phyloP scores from a whole-genome alignment of 1,140 invertebrate species.

The Octopus sinensis region DNA sequence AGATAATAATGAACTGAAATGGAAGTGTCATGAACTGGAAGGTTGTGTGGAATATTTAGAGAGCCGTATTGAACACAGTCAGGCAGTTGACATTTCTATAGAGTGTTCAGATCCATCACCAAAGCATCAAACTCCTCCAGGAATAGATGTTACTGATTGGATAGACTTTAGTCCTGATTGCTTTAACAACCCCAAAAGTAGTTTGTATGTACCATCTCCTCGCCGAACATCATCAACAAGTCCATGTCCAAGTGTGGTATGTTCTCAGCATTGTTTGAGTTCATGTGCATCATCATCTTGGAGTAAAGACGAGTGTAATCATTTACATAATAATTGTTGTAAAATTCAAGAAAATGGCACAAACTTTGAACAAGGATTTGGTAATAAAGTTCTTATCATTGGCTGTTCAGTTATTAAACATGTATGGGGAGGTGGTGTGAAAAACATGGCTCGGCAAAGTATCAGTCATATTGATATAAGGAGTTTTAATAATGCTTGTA shows the following conservation, averaged over 20 bases:
- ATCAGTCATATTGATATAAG: neutral
- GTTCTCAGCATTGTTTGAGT: neutral
- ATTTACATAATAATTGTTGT: neutral
- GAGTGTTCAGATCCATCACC: neutral
- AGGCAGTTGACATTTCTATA: neutral
- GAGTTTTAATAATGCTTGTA: neutral
- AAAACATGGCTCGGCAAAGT: neutral
- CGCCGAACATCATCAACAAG: neutral
- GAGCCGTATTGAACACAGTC: neutral
- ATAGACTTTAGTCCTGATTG: neutral
- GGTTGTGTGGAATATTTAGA: conserved; percentile 2
- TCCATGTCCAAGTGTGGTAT: neutral
- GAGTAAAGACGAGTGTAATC: neutral
- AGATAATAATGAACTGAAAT: neutral
- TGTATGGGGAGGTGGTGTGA: conserved; percentile 1
- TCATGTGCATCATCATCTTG: neutral
- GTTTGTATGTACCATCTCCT: neutral
- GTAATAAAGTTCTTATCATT: conserved; percentile 8
- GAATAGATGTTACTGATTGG: neutral
- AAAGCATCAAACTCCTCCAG: neutral
- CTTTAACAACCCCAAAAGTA: neutral
- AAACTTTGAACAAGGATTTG: neutral
- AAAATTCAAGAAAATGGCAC: neutral
- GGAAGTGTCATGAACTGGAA: conserved; percentile 2
- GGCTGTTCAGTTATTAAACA: conserved; percentile 4